Evolutionary conservation across 2,888 invertebrate species (phyloP).

Genomic region (Meiosimyza platycephala): DNA sequence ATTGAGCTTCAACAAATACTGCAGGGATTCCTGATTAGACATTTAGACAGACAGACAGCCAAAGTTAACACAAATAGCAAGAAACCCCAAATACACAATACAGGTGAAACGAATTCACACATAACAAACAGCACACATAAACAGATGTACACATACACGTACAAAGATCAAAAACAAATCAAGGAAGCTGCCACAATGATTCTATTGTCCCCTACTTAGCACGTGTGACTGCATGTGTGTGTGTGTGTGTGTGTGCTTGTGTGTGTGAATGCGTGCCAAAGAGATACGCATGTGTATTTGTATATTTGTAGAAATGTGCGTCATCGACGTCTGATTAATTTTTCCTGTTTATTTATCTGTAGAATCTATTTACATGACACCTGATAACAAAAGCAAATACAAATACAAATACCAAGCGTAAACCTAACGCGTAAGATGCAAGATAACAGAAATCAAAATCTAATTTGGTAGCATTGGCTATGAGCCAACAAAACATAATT

Average conservation of each 20-base stretch:
- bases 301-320: no score
- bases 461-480: no score
- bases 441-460: no score
- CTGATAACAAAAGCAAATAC: constrained; percentile 55
- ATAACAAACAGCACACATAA: no score
- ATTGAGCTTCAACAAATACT: constrained; percentile 11
- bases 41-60: constrained; percentile 27
- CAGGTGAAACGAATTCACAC: no score
- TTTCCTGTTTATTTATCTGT: no score
- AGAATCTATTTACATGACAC: not conserved
- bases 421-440: no score
- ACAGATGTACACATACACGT: no score
- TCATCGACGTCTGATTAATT: no score
- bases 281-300: not conserved
- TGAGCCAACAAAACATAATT: no score
- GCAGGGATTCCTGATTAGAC: constrained; percentile 25
- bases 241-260: not conserved
- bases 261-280: not conserved
- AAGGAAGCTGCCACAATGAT: not conserved
- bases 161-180: not conserved
- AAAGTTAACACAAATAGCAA: not conserved
- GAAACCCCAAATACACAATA: not conserved
- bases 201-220: not conserved
- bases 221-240: not conserved
- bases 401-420: constrained; percentile 40